These are phyloP conservation scores for Mimas tiliae DNA, from an alignment of 2,888 invertebrate species.

Conservation along the genomic window DNA sequence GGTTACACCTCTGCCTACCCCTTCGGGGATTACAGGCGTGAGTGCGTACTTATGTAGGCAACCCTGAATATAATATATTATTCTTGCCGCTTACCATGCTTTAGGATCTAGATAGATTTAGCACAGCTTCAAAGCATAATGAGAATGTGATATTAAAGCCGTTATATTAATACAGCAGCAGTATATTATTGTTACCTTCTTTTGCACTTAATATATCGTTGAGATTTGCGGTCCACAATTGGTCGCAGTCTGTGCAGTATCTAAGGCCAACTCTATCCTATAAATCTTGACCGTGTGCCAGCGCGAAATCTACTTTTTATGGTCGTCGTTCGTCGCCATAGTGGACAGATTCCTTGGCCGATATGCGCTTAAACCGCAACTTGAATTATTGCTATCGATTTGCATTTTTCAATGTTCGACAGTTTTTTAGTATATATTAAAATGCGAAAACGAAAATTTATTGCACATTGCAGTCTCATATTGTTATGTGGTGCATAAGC, in stretches of 20 bases:
- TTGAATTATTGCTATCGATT: constrained; percentile 60
- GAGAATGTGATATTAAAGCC: not conserved
- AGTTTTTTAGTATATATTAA: constrained; percentile 40
- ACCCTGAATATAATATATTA: no score
- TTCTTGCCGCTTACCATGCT: no score
- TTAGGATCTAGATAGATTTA: no score
- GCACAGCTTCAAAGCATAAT: not conserved
- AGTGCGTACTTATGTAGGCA: no score
- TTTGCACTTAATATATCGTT: constrained; percentile 54
- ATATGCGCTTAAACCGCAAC: constrained; percentile 62
- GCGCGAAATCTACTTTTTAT: constrained; percentile 74
- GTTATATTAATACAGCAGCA: not conserved
- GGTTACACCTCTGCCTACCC: no score
- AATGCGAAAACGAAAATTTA: constrained; percentile 40
- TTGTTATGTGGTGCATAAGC: constrained; percentile 21
- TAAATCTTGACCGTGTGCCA: constrained; percentile 72
- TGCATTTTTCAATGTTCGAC: constrained; percentile 61
- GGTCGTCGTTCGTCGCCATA: constrained; percentile 55
- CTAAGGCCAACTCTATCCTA: constrained; percentile 62
- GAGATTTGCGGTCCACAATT: constrained; percentile 52
- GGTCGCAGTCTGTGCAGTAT: constrained; percentile 52
- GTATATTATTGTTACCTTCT: constrained; percentile 44
- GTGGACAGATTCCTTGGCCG: constrained; percentile 71
- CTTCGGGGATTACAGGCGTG: no score
- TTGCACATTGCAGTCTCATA: constrained; percentile 26